phyloP scores from a whole-genome alignment of 2,113 vertebrate genomes.

The Tachysurus vachellii region DNA sequence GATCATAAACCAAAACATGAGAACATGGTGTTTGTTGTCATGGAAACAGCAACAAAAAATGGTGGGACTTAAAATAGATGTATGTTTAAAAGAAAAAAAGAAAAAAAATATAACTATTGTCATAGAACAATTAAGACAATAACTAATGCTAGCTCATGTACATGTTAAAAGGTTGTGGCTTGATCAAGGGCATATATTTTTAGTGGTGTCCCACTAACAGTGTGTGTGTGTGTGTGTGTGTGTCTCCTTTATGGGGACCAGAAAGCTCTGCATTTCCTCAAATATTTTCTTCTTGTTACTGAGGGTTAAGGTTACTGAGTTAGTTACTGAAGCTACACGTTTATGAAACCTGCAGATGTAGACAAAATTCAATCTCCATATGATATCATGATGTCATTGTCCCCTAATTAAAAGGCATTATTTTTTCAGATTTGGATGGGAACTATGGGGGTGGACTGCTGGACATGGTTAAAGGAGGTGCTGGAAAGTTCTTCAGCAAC shows the following conservation, averaged over 20 bases:
- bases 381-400: not conserved
- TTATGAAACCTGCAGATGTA: not conserved
- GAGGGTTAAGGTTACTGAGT: not conserved
- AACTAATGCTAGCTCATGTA: not conserved
- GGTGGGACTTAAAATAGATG: not conserved
- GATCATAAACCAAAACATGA: not conserved
- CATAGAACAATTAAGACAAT: not conserved
- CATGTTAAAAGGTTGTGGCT: not conserved
- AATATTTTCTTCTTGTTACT: not conserved
- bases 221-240: not conserved
- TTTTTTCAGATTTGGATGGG: conserved; percentile 90
- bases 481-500: conserved; percentile 97
- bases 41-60: not conserved
- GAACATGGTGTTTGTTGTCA: not conserved
- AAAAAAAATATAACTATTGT: too few species aligned
- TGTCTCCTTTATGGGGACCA: not conserved
- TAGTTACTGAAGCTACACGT: not conserved
- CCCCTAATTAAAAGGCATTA: conserved; percentile 65
- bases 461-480: conserved; percentile 98
- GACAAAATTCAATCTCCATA: not conserved
- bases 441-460: conserved; percentile 90
- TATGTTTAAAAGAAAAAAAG: too few species aligned
- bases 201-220: not conserved
- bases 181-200: not conserved
- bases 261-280: not conserved